Base-by-base conservation (phyloP, 2,113 vertebrate species). In the Mus pahari region DNA sequence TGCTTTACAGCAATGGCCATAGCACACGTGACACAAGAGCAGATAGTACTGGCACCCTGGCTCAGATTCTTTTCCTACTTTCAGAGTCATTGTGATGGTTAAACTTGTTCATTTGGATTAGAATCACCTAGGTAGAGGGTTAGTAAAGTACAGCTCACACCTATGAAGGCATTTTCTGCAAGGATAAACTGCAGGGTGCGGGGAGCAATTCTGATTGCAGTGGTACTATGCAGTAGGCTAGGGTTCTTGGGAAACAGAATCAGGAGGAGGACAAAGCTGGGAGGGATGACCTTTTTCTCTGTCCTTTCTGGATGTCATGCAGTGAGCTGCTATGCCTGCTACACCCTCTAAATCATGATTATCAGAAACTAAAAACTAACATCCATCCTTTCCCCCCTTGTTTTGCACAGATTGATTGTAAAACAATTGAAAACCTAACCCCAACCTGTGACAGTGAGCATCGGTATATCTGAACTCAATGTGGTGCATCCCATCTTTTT, bases 21-120 rank as follows among this genome's bases (percentile, higher is more conserved):
- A 58, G 14, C 16, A 31, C 28, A 45, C 1, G 0, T 0, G 39
- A 73, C 82, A 22, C 1, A 33, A 36, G 0, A 73, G 48, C 73
- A 74, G 28, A 36, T 3, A 68, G n/a, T 22, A 13, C 1, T 0
- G 12, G 20, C 0, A 11, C 14, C 55, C 48, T 17, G 14, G 11
- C 8, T 7, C 12, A 1, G 22, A 31, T 26, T 48, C 45, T 68
- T 24, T 55, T 66, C 55, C 66, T n/a, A 4, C 4, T 26, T 87
- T 50, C 22, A 24, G 0, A 68, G 45, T 60, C 39, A 14, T 31
- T 73, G 36, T 73, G 86, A 60, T 5, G 17, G 24, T 62, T 75
- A 89, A 62, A 75, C 87, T 24, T 74, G 17, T 31, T 74, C 31
- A 22, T 75, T 60, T 89, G n/a, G 39, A 60, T 60, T 89, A 45